These are phyloP conservation scores for Gallinago solitaria DNA, from an alignment of 2,797 vertebrate species.

Conservation along the genomic window DNA sequence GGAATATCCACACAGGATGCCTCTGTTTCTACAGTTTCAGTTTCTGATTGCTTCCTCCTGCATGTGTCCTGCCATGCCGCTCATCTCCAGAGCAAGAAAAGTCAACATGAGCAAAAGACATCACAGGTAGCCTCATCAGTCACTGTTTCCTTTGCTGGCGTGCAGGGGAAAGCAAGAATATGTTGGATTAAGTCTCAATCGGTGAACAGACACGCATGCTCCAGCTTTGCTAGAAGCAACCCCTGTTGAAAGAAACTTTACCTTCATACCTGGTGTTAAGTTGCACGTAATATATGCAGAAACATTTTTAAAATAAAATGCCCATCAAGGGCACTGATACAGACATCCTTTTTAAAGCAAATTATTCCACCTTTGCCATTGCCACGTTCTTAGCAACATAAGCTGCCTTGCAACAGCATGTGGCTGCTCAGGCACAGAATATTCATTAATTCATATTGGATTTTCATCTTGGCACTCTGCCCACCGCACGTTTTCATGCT, in stretches of 20 bases:
- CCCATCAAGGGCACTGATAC: background rate
- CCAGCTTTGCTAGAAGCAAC: background rate
- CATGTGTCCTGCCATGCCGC: fast-evolving
- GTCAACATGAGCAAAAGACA: background rate
- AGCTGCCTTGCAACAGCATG: background rate
- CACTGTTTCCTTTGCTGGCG: too few species aligned
- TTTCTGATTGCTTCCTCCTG: background rate
- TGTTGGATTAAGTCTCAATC: background rate
- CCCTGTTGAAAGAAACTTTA: background rate
- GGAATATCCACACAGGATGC: fast-evolving
- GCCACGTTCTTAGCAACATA: background rate
- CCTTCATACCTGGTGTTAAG: background rate
- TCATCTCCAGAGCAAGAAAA: background rate
- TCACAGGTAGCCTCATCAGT: fast-evolving
- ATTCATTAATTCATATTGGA: background rate
- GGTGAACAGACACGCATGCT: fast-evolving
- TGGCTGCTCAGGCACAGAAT: background rate
- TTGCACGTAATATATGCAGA: fast-evolving
- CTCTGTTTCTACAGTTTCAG: background rate
- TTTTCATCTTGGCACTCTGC: background rate
- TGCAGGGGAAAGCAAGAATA: background rate
- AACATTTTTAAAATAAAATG: background rate
- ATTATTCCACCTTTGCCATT: background rate
- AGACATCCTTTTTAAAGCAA: background rate
- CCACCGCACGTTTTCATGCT: background rate